Base-by-base conservation (phyloP, 2,888 invertebrate species). In the Xestia rhomboidea region DNA sequence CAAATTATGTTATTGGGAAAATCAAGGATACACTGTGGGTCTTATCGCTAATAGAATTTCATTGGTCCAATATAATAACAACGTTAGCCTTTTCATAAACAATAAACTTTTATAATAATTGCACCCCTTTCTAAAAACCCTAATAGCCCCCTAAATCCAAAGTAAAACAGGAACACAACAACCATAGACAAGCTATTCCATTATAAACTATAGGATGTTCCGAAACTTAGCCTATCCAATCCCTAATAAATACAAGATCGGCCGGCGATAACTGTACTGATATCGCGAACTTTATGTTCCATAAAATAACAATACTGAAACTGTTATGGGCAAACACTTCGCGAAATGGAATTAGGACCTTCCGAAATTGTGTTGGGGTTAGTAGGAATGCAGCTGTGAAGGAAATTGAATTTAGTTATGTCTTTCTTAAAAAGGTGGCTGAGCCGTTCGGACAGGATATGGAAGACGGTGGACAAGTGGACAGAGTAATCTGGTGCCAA, bases 241-340 rank as follows among this genome's bases (percentile, higher is more conserved):
- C 73, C 74, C 76, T 73, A 83, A 85, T 85, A 84, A 84, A 84
- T 84, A 77, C 38, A 60, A 84, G 83, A 83, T 84, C 85, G 85
- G 83, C 73, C 69, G 73, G 1, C 67, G 85, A 84, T 84, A 83
- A 85, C 74, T 75, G 49, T 68, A 75, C 76, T 80, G 80, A 80
- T 84, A 85, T 80, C 67, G 46, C 46, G 24, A 71, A 73, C 64
- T 85, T 83, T 83, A 85, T 84, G 68, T 69, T 41, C 68, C 63
- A 82, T 84, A 82, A 82, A 84, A 84, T 84, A 85, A 79, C 79
- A 82, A 85, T 85, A 85, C 34, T 51, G 79, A 66, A 73, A 73
- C 70, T 66, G 70, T 78, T 82, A 82, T 81, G 54, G 62, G 49
- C 49, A 67, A 79, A 83, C 84, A 81, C 73, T 81, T 68, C 66